Evolutionary conservation across 2,113 vertebrate species (phyloP), one percentile per base, ranked within the genome.

Genomic region (Misgurnus anguillicaudatus): DNA sequence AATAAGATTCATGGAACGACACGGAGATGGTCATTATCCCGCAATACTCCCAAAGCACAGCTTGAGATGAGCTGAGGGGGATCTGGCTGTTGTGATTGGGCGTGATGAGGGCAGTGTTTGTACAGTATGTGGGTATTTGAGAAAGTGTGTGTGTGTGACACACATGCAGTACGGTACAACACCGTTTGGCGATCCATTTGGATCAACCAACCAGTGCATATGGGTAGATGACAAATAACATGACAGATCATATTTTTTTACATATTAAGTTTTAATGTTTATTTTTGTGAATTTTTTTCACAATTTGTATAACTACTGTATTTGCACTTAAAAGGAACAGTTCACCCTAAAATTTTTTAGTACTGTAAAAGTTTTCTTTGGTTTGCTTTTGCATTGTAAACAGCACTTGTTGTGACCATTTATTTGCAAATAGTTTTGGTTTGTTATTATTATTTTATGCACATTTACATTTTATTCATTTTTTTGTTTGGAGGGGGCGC

Each of bases 1-100:
- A 82, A 85, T 81, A 83, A 85, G 81, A 81, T 81, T 86, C 81
- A 83, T 81, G 85, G 81, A 65, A 64, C 63, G 72, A 81, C 77
- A 84, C 79, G 69, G 81, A 58, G 79, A 75, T 75, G 36, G 81
- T 85, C 81, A 81, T 77, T 83, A 80, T 62, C 72, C 66, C 36
- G 45, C 74, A 76, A 79, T 21, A 70, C 58, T 80, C 79, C 77
- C 80, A 39, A 16, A 71, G 70, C 80, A 78, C 41, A 48, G 79
- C 75, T 81, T 79, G 77, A 84, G 82, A 81, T 82, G 73, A 85
- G 65, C 67, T 72, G 67, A 83, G 77, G 79, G 66, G 58, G 38
- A 16, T 70, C 65, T 53, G 36, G 21, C 64, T 78, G 79, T 79
- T 73, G 78, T 68, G 65, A 75, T 72, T 36, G 75, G 19, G 62